Base-by-base conservation (phyloP, 92 coral and sea anemone genomes). In the Diadumene lineata region DNA sequence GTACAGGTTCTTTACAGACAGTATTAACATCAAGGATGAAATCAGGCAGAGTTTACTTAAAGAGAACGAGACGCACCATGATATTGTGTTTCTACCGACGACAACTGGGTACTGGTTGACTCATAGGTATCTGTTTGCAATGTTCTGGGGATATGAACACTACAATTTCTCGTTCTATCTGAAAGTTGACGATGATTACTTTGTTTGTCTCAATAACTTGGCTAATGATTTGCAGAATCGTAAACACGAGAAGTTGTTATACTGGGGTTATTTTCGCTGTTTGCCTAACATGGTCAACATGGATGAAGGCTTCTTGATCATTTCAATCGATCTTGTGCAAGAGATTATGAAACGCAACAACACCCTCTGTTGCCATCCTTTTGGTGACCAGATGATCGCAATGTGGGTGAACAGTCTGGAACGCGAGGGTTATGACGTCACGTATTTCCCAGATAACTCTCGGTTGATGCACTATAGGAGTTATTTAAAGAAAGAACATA, bases 141-240 rank as follows among this genome's bases (percentile, higher is more conserved):
- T 86, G 51, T 70, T 81, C 31, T 86, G 90, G 90, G 86, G 79
- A 2, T 69, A 56, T 34, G 25, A 86, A 34, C 90, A 63, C 58
- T 86, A 72, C 64, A 72, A 81, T 3, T 86, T 86, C 50, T 50
- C 58, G n/a, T 86, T 51, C 66, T 68, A 81, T 48, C 30, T 86
- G 55, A 83, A 76, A n/a, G 44, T 80, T 16, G 89, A 85, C 60
- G 89, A 85, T n/a, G 89, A 85, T n/a, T 81, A 86, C 22, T 86
- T 86, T 69, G 60, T 86, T 11, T 86, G 90, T 38, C 69, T 86
- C 64, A 85, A 85, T 57, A 83, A 85, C 28, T 69, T 85, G 8
- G 22, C 63, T 43, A 70, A 60, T 53, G 90, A 85, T 56, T 62
- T 85, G 1, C 82, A 69, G 51, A 68, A 75, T 31, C 81, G 90